phyloP scores from a whole-genome alignment of 2,888 invertebrate genomes.

The Lasioglossum morio region DNA sequence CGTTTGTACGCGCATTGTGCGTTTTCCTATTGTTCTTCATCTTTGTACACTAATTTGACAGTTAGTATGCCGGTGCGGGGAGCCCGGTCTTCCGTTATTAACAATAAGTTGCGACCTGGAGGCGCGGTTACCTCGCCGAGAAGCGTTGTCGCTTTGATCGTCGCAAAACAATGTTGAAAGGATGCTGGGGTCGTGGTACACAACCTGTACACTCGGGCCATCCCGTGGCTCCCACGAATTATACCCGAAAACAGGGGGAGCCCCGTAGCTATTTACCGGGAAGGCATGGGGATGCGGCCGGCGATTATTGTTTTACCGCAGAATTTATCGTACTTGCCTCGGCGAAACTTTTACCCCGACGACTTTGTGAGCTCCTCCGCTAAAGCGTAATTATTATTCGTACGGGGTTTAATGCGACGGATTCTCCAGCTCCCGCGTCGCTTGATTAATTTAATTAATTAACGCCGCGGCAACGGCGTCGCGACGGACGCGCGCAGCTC shows the following conservation, averaged over 20 bases:
- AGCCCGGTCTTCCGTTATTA: constrained; percentile 51
- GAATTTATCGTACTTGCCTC: constrained; percentile 43
- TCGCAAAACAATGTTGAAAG: constrained; percentile 46
- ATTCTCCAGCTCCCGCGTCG: not conserved
- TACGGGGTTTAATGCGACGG: constrained; percentile 16
- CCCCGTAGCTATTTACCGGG: not conserved
- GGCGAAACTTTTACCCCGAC: constrained; percentile 20
- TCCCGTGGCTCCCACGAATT: constrained; percentile 31
- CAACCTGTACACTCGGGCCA: constrained; percentile 39
- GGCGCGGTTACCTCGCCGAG: constrained; percentile 30
- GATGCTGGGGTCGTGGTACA: constrained; percentile 29
- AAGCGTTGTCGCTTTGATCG: constrained; percentile 58
- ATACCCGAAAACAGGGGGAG: constrained; percentile 32
- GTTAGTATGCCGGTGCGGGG: constrained; percentile 34
- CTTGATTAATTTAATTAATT: constrained; percentile 53
- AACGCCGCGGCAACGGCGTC: constrained; percentile 1
- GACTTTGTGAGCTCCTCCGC: constrained; percentile 25
- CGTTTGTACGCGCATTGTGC: constrained; percentile 34
- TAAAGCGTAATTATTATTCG: not conserved
- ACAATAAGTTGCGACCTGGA: constrained; percentile 51
- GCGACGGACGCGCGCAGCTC: not conserved
- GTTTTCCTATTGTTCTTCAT: constrained; percentile 55
- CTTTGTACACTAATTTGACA: constrained; percentile 54
- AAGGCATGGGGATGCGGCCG: not conserved
- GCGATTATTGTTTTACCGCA: constrained; percentile 42